Conservation (phyloP, 1,140 invertebrate genomes). For the Epicauta chinensis region DNA sequence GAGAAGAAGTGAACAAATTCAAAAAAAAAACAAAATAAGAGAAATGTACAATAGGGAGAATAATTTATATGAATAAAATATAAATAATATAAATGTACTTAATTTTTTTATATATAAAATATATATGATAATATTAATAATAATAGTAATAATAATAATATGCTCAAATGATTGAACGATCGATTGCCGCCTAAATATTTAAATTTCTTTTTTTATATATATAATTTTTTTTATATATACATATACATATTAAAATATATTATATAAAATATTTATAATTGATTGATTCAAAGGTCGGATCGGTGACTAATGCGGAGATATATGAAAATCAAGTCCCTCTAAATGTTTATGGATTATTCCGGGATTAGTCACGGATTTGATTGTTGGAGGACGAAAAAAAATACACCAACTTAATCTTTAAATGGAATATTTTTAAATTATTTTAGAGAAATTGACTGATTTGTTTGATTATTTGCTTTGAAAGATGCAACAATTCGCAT, state of each 20-base stretch:
- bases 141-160: no score
- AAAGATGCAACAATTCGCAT: no score
- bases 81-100: conserved; percentile 8
- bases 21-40: no score
- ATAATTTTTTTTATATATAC: not conserved
- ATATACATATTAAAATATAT: not conserved
- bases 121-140: no score
- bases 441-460: no score
- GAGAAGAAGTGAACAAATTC: no score
- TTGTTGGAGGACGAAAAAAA: not conserved
- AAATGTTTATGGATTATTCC: no score
- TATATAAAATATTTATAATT: not conserved
- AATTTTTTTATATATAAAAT: conserved; percentile 8
- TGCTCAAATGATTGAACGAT: conserved; percentile 8
- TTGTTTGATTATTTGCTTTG: no score
- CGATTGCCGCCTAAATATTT: not conserved
- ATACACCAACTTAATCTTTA: conserved; percentile 6
- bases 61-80: conserved; percentile 11
- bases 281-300: no score
- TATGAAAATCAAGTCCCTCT: no score
- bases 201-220: conserved; percentile 9
- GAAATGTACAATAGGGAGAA: not conserved
- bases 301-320: no score
- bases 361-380: conserved; percentile 1
- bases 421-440: no score